These are phyloP conservation scores for Trichopoda pennipes DNA, from an alignment of 2,888 invertebrate species.

Conservation along the genomic window DNA sequence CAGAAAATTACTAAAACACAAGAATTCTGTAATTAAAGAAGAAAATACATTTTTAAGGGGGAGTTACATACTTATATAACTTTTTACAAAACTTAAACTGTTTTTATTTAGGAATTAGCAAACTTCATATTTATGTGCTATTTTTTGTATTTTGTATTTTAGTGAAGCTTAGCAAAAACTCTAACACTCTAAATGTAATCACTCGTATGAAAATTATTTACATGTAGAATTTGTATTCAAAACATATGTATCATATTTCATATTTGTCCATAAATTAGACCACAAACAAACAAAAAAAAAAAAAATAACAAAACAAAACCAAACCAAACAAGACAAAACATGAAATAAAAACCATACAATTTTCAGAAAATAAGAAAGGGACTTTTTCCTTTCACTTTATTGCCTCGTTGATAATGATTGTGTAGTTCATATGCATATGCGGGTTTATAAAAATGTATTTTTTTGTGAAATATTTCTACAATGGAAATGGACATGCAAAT, in stretches of 20 bases:
- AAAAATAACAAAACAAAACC: too few relatives aligned
- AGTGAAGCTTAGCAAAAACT: not conserved
- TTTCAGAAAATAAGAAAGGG: conserved; percentile 46
- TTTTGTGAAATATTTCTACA: conserved; percentile 40
- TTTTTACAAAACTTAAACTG: not conserved
- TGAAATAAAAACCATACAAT: conserved; percentile 51
- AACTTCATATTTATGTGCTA: not conserved
- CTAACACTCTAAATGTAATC: conserved; percentile 41
- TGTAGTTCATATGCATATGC: conserved; percentile 30
- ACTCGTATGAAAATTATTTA: conserved; percentile 50
- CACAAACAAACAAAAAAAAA: conserved; percentile 44
- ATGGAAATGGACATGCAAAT: conserved; percentile 41
- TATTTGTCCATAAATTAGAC: conserved; percentile 67
- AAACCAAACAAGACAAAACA: not conserved
- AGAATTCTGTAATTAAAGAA: not conserved
- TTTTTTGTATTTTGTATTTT: not conserved
- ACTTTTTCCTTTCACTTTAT: conserved; percentile 45
- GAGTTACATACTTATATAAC: too few relatives aligned
- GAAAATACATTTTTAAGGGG: not conserved
- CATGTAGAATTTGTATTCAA: conserved; percentile 61
- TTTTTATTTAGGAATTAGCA: not conserved
- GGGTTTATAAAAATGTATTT: conserved; percentile 18
- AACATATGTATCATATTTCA: conserved; percentile 66
- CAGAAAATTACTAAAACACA: conserved; percentile 28
- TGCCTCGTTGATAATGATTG: conserved; percentile 26